These are phyloP conservation scores for Petrocephalus microphthalmus DNA, from an alignment of 2,113 vertebrate species.

Conservation along the genomic window DNA sequence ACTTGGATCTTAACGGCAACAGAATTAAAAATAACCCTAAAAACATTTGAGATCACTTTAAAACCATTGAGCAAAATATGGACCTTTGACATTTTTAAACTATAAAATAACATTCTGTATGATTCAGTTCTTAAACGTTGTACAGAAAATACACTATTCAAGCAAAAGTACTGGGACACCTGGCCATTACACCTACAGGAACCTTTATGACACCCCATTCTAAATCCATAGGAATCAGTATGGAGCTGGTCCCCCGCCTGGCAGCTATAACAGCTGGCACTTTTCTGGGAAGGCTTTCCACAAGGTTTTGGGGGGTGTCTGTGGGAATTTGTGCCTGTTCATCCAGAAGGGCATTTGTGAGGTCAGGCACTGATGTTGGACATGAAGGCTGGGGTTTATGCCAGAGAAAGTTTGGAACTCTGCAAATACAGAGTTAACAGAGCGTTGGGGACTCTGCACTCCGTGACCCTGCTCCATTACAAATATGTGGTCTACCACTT, in stretches of 20 bases:
- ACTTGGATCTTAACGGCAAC: not conserved
- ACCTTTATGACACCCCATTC: not conserved
- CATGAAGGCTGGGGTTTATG: no score
- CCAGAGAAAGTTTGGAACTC: no score
- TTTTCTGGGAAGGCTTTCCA: no score
- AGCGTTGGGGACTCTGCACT: no score
- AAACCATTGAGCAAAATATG: not conserved
- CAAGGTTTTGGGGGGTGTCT: no score
- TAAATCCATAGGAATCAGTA: not conserved
- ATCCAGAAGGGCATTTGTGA: no score
- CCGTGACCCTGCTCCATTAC: no score
- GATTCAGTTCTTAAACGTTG: not conserved
- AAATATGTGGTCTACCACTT: no score
- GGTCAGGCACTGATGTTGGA: no score
- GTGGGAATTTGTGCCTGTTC: no score
- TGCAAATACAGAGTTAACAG: no score
- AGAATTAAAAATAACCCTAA: not conserved
- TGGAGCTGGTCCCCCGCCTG: not conserved
- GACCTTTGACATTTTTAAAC: not conserved
- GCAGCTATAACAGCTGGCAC: no score
- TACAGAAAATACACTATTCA: not conserved
- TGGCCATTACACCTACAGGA: not conserved
- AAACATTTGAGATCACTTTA: not conserved
- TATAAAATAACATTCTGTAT: not conserved
- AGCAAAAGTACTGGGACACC: not conserved